Percentiles rank a stretch among this genome's conserved stretches.
Conservation (phyloP, 2,797 vertebrate species). For the Arrhamphus sclerolepis region DNA sequence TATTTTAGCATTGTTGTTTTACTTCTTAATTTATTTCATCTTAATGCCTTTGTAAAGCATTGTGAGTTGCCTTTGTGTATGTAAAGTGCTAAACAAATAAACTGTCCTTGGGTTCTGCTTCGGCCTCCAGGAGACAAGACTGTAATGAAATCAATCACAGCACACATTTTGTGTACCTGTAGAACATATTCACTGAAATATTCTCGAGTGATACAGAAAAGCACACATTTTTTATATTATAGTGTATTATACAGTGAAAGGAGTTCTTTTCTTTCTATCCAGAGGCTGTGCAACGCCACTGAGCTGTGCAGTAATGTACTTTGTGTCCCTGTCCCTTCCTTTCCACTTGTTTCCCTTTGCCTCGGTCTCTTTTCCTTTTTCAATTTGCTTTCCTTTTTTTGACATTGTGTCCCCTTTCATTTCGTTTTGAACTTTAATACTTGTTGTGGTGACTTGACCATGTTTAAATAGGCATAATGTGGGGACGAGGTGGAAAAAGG, state of each 20-base stretch:
- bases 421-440: neutral
- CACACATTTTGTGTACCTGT: too few species aligned
- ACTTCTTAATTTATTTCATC: too few species aligned
- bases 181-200: neutral
- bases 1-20: too few species aligned
- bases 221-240: neutral
- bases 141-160: too few species aligned
- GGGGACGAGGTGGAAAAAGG: neutral
- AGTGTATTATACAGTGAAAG: constrained; percentile 17
- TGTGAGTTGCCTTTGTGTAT: too few species aligned
- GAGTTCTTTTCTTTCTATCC: constrained; percentile 40
- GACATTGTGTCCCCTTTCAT: neutral
- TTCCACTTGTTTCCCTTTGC: constrained; percentile 29
- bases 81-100: too few species aligned
- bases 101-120: too few species aligned
- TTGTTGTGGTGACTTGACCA: neutral
- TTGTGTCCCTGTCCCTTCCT: constrained; percentile 40
- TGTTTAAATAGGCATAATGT: neutral
- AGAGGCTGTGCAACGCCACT: constrained; percentile 36
- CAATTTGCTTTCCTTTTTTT: constrained; percentile 8
- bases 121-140: too few species aligned
- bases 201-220: neutral
- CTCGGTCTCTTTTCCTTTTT: neutral
- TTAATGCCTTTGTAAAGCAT: too few species aligned
- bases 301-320: constrained; percentile 35